Conservation (phyloP, 2,888 invertebrate species). For the Xestia ashworthii region DNA sequence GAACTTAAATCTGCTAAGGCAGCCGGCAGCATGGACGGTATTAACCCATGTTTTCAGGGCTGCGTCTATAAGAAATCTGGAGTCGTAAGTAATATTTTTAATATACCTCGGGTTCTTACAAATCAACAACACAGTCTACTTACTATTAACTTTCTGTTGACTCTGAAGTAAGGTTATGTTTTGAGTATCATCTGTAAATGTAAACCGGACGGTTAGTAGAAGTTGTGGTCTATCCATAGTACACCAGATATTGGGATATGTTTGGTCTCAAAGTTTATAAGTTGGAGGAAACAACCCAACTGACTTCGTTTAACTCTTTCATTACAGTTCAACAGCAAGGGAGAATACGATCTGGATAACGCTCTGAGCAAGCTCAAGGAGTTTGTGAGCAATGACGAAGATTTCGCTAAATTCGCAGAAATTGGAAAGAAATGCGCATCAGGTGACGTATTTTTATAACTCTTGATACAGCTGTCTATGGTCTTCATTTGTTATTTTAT, state of each 20-base stretch:
- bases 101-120: neutral
- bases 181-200: neutral
- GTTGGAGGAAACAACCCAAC: no score
- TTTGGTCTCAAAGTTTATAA: no score
- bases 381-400: constrained; percentile 43
- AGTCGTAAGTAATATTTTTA: constrained; percentile 57
- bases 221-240: no score
- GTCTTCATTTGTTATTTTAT: neutral
- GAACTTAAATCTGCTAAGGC: constrained; percentile 52
- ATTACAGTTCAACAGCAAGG: constrained; percentile 60
- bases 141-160: neutral
- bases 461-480: no score
- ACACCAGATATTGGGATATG: no score
- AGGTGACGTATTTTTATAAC: constrained; percentile 34
- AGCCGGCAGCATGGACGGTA: constrained; percentile 24
- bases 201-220: no score
- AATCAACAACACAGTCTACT: neutral
- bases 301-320: neutral
- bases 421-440: constrained; percentile 51
- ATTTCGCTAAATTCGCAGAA: constrained; percentile 38
- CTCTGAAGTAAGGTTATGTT: neutral
- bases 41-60: constrained; percentile 61
- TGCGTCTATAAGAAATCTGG: constrained; percentile 57
- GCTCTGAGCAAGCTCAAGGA: constrained; percentile 39
- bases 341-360: constrained; percentile 46